Evolutionary conservation across 2,797 vertebrate species (phyloP), one percentile per base, ranked within the genome.

Genomic region (Borostomias antarcticus): DNA sequence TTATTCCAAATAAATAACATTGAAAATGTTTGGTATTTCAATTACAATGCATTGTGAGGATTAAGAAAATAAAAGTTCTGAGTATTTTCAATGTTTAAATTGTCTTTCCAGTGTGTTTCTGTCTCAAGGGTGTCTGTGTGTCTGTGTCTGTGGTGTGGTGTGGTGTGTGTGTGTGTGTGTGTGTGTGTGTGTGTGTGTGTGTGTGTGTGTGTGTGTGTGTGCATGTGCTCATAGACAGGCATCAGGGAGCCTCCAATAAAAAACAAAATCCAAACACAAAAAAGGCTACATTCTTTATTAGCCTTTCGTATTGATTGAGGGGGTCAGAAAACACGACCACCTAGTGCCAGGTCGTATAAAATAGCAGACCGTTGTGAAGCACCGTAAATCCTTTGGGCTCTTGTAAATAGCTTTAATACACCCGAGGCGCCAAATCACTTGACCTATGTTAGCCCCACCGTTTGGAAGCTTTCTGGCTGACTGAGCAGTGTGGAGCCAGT

Each of bases 381-480:
- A 68, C 85, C 80, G 73, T 87, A 92, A 91, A 92, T 90, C 90
- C 90, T 92, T 88, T 81, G 88, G 91, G 85, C 88, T 74, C 84
- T 92, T 87, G 87, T 88, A 92, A 94, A 93, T 82, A 89, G 92
- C 91, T 94, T 93, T 93, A 92, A 94, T 94, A 90, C 93, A 89
- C 92, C 80, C 73, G 40, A 94, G 93, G 94, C 93, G 94, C 95
- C 94, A 90, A 93, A 92, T 91, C 94, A 92, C 93, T 95, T 96
- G 94, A 95, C 94, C 94, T 87, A 79, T 79, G 88, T 92, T 91
- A 90, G 90, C 92, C 92, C 73, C 78, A 66, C 88, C 78, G 66
- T 88, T 86, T 77, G 87, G 88, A 80, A 89, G 81, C 89, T 92
- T 95, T 94, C 91, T 94, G 93, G 91, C 91, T 90, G 87, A 89